These are phyloP conservation scores for Phaetusa simplex DNA, from an alignment of 2,113 vertebrate species.

Conservation along the genomic window DNA sequence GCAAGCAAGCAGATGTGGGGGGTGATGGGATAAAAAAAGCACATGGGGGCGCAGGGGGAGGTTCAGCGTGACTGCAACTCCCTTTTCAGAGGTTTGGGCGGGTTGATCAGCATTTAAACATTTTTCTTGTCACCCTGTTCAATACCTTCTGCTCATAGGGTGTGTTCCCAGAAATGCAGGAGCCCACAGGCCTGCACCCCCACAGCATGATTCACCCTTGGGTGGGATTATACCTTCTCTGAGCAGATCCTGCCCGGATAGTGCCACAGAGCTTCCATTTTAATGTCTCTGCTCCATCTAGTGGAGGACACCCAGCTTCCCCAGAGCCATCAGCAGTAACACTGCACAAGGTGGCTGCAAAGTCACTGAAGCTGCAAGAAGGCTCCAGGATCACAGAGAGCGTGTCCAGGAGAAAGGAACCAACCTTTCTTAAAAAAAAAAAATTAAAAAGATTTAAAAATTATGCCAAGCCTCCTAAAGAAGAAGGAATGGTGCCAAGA, in stretches of 20 bases:
- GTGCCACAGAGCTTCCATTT: not conserved
- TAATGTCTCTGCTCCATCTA: conserved; percentile 63
- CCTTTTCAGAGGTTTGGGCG: conserved; percentile 59
- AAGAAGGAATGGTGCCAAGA: not conserved
- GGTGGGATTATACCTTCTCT: conserved; percentile 47
- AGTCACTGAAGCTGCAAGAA: not conserved
- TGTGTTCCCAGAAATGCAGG: conserved; percentile 44
- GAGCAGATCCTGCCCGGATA: not conserved
- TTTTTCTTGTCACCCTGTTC: conserved; percentile 57
- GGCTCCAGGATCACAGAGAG: not conserved
- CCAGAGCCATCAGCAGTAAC: not conserved
- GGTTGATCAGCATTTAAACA: conserved; percentile 48
- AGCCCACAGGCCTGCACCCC: conserved; percentile 66
- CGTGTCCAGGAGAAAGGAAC: not conserved
- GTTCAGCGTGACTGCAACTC: conserved; percentile 66
- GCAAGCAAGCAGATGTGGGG: conserved; percentile 51
- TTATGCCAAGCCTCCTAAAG: not conserved
- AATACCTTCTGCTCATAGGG: conserved; percentile 56
- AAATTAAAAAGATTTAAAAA: no score
- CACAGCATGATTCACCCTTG: conserved; percentile 64
- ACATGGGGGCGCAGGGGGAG: conserved; percentile 55
- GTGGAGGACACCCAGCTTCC: conserved; percentile 20
- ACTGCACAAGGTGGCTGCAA: not conserved
- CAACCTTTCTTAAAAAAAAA: not conserved
- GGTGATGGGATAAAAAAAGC: conserved; percentile 59